Evolutionary conservation across 1,140 invertebrate species (phyloP), one percentile per base, ranked within the genome.

Genomic region (Macrobrachium nipponense): DNA sequence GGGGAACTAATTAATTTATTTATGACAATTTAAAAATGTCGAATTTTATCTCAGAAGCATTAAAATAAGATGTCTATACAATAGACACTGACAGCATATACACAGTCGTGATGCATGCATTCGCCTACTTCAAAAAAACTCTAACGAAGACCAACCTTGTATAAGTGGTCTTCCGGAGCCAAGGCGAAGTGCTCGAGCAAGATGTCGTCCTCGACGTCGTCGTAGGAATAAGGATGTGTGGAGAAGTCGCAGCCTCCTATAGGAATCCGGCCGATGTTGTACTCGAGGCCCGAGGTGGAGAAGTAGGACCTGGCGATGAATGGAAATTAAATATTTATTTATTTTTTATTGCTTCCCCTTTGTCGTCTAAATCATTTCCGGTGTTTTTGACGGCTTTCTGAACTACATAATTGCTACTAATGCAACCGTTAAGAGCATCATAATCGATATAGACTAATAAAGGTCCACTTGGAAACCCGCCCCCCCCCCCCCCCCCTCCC

Each of bases 241-340:
- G 95, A 96, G 90, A 97, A 97, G 91, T 98, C 97, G 89, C 93
- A 94, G 23, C 96, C 96, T 23, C 94, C 97, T 64, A 98, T 97
- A 0, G 96, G 95, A 1, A 96, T 93, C 70, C 96, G 91, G 23
- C 94, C 94, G 78, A 97, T 90, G 82, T 93, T 95, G 90, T 97
- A 98, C 86, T 95, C 94, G 86, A 96, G 91, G 10, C 89, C 89
- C 66, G 96, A 90, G 20, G 79, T 51, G 5, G 76, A 59, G 61
- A 86, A 86, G 58, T 86, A 86, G n/a, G 83, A 86, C 27, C 83
- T 86, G 62, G 20, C 3, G 58, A 23, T 23, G 44, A 5, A 2
- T 43, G 60, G 8, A 10, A 44, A 12, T 27, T 6, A 0, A 59
- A 20, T 27, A 60, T 23, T 8, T 20, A 20, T 15, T 62, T 23